Evolutionary conservation across 2,113 vertebrate genomes (phyloP).

Genomic region (Empidonax traillii): DNA sequence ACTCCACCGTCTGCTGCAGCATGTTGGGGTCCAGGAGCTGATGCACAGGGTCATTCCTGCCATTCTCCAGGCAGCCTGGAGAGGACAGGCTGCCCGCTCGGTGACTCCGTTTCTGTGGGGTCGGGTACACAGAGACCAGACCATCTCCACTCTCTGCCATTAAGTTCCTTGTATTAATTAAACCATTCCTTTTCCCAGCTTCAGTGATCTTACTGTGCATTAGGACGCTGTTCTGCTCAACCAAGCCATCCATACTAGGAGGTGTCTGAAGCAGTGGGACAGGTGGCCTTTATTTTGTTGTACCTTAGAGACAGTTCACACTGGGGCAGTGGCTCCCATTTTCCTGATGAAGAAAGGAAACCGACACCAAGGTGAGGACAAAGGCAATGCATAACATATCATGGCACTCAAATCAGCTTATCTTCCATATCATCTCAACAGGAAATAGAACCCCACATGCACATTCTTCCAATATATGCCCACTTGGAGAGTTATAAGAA

Average conservation of each 20-base stretch:
- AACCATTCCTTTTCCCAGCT: conserved; percentile 80
- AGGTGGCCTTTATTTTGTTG: neutral
- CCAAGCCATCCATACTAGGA: conserved; percentile 73
- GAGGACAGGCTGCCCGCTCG: conserved; percentile 57
- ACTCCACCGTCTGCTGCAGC: conserved; percentile 80
- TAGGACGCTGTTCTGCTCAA: conserved; percentile 69
- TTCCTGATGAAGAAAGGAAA: conserved; percentile 59
- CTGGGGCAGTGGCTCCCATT: conserved; percentile 63
- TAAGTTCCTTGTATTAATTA: conserved; percentile 86
- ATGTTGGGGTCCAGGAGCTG: conserved; percentile 88
- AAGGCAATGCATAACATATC: neutral
- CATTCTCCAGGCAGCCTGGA: conserved; percentile 35
- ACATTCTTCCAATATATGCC: neutral
- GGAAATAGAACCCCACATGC: neutral
- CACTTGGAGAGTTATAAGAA: neutral
- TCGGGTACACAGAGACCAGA: conserved; percentile 81
- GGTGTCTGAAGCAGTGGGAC: neutral
- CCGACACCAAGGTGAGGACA: conserved; percentile 26
- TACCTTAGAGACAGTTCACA: conserved; percentile 33
- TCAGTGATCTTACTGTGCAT: conserved; percentile 68
- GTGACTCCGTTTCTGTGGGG: conserved; percentile 83
- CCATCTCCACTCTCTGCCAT: conserved; percentile 80
- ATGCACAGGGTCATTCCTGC: conserved; percentile 70
- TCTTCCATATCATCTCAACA: neutral
- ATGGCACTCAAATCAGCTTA: neutral